Percentiles rank a stretch among this genome's conserved stretches.
Evolutionary conservation across 2,113 vertebrate genomes (phyloP).

Genomic region (Mormyrus lacerda): DNA sequence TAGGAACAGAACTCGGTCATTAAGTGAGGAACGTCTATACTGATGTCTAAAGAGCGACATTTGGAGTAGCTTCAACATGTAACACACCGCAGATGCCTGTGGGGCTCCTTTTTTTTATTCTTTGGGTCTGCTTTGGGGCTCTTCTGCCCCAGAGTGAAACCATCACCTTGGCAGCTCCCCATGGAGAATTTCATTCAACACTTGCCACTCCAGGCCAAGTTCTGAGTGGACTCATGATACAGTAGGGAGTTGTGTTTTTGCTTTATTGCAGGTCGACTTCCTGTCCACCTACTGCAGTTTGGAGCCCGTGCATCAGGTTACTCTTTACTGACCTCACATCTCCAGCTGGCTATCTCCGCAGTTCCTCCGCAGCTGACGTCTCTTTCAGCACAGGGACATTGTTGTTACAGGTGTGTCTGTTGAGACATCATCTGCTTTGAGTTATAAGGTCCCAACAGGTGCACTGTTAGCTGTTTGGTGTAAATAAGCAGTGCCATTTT

Average conservation of each 20-base stretch:
- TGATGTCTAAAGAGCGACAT: not conserved
- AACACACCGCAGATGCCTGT: not conserved
- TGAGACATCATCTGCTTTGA: not conserved
- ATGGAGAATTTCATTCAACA: not conserved
- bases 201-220: not conserved
- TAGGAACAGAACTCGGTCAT: not conserved
- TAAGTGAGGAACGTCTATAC: not conserved
- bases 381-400: not conserved
- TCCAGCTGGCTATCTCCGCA: not conserved
- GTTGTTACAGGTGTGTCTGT: not conserved
- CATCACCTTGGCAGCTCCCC: not conserved
- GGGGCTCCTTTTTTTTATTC: not conserved
- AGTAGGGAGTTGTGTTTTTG: not conserved
- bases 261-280: not conserved
- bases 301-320: not conserved
- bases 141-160: not conserved
- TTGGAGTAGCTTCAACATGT: not conserved
- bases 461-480: not conserved
- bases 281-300: not conserved
- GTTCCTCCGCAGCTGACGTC: not conserved
- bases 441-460: not conserved
- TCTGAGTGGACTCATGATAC: not conserved
- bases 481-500: not conserved
- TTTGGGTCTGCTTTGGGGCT: not conserved
- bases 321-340: not conserved